Conservation (phyloP, 2,113 vertebrate species). For the Astur gentilis region DNA sequence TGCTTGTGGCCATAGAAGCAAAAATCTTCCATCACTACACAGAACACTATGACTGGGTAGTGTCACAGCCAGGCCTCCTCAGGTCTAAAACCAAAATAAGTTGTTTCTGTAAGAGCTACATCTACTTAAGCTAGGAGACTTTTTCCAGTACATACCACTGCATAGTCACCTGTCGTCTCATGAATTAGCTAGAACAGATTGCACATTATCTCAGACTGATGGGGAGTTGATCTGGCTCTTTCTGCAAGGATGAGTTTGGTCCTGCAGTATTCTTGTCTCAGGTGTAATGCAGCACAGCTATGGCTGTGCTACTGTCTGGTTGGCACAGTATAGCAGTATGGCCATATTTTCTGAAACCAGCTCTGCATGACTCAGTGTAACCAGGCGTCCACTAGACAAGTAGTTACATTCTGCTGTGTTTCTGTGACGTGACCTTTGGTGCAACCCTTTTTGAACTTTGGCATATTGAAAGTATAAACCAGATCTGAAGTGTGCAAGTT, state of each 20-base stretch:
- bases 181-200: neutral
- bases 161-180: neutral
- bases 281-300: too few species aligned
- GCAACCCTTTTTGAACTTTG: neutral
- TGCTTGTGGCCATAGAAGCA: neutral
- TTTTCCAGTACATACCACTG: neutral
- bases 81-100: neutral
- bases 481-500: neutral
- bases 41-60: neutral
- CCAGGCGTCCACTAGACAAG: neutral
- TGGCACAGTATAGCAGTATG: rapidly evolving
- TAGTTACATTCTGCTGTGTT: neutral
- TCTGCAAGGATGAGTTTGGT: neutral
- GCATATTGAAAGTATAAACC: neutral
- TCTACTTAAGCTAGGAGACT: neutral
- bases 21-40: neutral
- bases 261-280: neutral
- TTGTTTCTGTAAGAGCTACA: neutral
- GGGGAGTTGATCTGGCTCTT: neutral
- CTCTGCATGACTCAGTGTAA: neutral
- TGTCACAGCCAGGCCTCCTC: neutral
- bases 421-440: neutral
- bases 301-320: neutral
- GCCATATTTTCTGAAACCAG: neutral
- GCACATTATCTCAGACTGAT: neutral